Conservation (phyloP, 2,888 invertebrate species). For the Lasius fuliginosus region DNA sequence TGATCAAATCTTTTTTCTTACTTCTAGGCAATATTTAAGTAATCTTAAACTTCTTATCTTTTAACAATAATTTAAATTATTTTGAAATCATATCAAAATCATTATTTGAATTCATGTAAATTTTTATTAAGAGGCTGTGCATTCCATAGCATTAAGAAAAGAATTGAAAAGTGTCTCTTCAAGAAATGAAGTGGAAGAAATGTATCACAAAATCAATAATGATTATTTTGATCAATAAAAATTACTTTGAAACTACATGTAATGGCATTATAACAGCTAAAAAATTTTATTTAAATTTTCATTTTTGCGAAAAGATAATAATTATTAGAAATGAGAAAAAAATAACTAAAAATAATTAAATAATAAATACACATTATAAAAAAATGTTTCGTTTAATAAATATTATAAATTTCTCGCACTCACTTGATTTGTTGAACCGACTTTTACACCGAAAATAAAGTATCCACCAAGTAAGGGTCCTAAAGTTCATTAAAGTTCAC, state of each 20-base stretch:
- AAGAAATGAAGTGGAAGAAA: neutral
- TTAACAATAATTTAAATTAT: neutral
- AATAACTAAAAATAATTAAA: neutral
- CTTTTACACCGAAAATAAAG: neutral
- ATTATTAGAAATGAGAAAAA: neutral
- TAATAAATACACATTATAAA: neutral
- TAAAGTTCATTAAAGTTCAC: slow-evolving; percentile 39
- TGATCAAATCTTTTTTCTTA: neutral
- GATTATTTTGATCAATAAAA: neutral
- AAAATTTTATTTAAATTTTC: neutral
- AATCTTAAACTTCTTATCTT: neutral
- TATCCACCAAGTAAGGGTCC: neutral
- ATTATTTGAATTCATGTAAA: neutral
- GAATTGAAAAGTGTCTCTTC: neutral
- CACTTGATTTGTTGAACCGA: neutral
- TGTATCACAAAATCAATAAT: neutral
- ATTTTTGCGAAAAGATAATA: slow-evolving; percentile 14
- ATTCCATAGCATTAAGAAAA: neutral
- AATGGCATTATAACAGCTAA: neutral
- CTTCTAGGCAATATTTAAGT: neutral
- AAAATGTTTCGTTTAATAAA: neutral
- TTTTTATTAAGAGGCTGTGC: neutral
- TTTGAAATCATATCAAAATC: neutral
- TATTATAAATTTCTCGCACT: neutral
- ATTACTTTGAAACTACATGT: neutral